A percentile compares a stretch with the other conserved stretches of the same genome.
These are phyloP conservation scores for Acheta domesticus DNA, from an alignment of 2,888 invertebrate genomes.

Conservation along the genomic window DNA sequence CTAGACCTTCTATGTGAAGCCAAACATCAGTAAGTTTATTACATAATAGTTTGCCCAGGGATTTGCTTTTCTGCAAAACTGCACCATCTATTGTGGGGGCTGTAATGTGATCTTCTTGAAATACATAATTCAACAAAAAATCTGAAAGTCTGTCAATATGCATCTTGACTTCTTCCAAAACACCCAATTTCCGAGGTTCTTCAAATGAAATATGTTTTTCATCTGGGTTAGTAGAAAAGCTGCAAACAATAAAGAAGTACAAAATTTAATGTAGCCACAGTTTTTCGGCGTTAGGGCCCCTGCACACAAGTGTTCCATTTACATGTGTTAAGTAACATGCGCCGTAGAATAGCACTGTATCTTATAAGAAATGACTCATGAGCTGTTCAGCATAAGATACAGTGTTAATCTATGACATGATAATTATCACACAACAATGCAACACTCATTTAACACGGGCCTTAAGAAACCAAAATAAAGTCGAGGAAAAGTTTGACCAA, in stretches of 20 bases:
- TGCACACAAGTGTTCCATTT: no score
- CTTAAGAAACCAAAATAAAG: no score
- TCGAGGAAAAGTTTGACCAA: no score
- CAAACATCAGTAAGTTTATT: slow-evolving; percentile 52
- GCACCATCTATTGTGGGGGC: not conserved
- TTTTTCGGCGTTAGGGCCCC: not conserved
- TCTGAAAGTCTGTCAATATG: not conserved
- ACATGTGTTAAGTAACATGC: no score
- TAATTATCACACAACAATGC: no score
- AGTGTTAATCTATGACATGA: no score
- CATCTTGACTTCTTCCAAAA: not conserved
- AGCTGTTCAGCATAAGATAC: no score
- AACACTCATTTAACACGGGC: no score
- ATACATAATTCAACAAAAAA: slow-evolving; percentile 18
- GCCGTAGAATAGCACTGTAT: no score
- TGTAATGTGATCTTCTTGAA: not conserved
- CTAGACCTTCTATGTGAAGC: slow-evolving; percentile 53
- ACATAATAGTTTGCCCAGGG: slow-evolving; percentile 47
- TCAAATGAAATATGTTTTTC: slow-evolving; percentile 46
- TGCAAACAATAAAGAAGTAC: slow-evolving; percentile 39
- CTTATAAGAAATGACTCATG: no score
- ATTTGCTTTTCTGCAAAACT: not conserved
- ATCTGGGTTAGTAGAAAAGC: slow-evolving; percentile 52
- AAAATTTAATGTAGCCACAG: not conserved
- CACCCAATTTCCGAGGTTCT: not conserved